Evolutionary conservation across 2,797 vertebrate species (phyloP), one percentile per base, ranked within the genome.

Genomic region (Chaunax sp.): DNA sequence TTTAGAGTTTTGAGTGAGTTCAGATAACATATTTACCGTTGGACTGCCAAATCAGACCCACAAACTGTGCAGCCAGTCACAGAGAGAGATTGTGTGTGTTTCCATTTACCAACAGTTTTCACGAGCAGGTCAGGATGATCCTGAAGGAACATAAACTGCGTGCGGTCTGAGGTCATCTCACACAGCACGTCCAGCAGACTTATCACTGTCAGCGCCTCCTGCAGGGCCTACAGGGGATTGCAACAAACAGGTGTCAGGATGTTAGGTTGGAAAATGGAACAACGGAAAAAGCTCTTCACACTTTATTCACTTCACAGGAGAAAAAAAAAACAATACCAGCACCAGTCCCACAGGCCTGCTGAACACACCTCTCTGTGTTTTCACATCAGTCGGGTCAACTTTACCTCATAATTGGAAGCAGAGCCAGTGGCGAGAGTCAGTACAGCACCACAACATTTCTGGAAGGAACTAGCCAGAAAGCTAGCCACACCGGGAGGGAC

Each of bases 101-200:
- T 68, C 55, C 44, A 88, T 92, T 94, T 93, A 99, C 98, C 95
- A 44, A 98, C 69, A 44, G 93, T 95, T 38, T 92, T 86, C 50
- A 91, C 89, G 10, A 99, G 91, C 71, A 99, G 89, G 74, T 93
- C 93, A 16, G 96, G 92, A 51, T 93, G 94, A 47, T 94, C 84
- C 78, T 98, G 98, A 1, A 99, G 90, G 60, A 92, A 93, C 83
- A 93, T 90, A 19, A 97, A 94, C 65, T 94, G 91, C 38, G 81
- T 79, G 0, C 68, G 86, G 75, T 92, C 94, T 0, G 96, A 96
- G 1, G 96, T 97, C 95, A 97, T 95, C 87, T 98, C 97, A 84
- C 98, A 99, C 37, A 99, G 94, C 47, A 97, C 90, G 0, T 99
- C 96, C 5, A 99, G 93, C n/a, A 98, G 94, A 71, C 93, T 92